These are phyloP conservation scores for Lepidocolaptes lacrymiger DNA, from an alignment of 2,797 vertebrate species.

Conservation along the genomic window DNA sequence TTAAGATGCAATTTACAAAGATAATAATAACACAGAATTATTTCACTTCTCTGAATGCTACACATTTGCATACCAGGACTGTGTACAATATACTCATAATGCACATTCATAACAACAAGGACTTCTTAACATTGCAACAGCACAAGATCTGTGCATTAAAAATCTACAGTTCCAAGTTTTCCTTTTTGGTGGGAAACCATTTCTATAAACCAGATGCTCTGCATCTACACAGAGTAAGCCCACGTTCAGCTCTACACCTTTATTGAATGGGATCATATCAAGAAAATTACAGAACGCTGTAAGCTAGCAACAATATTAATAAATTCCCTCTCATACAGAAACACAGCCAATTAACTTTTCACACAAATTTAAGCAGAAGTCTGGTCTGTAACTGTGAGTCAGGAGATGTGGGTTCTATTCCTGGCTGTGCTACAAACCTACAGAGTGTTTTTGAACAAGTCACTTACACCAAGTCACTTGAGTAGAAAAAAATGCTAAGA, in stretches of 20 bases:
- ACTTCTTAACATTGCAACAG: conserved; percentile 78
- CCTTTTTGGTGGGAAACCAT: conserved; percentile 66
- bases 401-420: conserved; percentile 46
- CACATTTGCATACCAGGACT: conserved; percentile 83
- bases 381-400: conserved; percentile 31
- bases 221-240: conserved; percentile 35
- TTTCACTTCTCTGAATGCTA: conserved; percentile 84
- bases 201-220: conserved; percentile 76
- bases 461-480: conserved; percentile 53
- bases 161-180: conserved; percentile 73
- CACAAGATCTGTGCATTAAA: conserved; percentile 74
- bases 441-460: conserved; percentile 52
- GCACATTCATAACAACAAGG: conserved; percentile 82
- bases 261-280: conserved; percentile 13
- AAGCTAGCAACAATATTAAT: conserved; percentile 28
- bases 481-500: conserved; percentile 49
- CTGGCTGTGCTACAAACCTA: conserved; percentile 59
- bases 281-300: not conserved
- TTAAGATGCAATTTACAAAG: conserved; percentile 84
- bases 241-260: conserved; percentile 58
- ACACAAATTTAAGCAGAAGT: conserved; percentile 15
- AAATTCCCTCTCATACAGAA: conserved; percentile 1
- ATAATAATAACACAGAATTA: conserved; percentile 84
- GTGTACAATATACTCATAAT: conserved; percentile 83
- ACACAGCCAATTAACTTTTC: conserved; percentile 46